These are phyloP conservation scores for Pentamera pediparva DNA, from an alignment of 53 echinoderm and acorn worm species.

Conservation along the genomic window DNA sequence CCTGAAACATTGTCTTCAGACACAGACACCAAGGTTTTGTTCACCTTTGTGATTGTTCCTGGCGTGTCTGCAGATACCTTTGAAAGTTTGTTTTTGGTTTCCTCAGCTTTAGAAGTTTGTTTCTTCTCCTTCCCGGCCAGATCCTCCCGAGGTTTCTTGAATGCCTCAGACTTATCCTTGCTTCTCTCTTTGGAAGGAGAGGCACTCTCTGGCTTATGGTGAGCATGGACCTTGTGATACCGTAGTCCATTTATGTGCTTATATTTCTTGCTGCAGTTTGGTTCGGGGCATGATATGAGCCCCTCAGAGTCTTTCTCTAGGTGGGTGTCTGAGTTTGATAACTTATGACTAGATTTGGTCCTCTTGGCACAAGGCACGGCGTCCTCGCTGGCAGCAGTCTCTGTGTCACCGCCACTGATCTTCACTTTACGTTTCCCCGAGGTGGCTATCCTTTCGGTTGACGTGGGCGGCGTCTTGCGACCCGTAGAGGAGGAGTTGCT, in stretches of 20 bases:
- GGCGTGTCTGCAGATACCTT: too few species aligned
- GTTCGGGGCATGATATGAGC: constrained; percentile 92
- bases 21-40: too few species aligned
- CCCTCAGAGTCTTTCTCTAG: constrained; percentile 18
- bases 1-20: too few species aligned
- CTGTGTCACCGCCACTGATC: constrained; percentile 47
- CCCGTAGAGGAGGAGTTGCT: constrained; percentile 65
- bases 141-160: constrained; percentile 40
- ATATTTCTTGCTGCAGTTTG: constrained; percentile 98
- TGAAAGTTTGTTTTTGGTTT: too few species aligned
- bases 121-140: constrained; percentile 20
- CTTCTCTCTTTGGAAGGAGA: constrained; percentile 15
- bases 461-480: constrained; percentile 59
- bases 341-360: constrained; percentile 40
- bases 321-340: constrained; percentile 49
- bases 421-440: constrained; percentile 74
- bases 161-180: constrained; percentile 12
- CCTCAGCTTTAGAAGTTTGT: too few species aligned
- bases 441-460: constrained; percentile 34
- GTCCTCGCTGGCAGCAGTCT: constrained; percentile 55
- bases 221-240: constrained; percentile 92
- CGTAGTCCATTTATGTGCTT: constrained; percentile 97
- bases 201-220: constrained; percentile 45
- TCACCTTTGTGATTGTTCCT: too few species aligned
- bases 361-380: constrained; percentile 47